These are phyloP conservation scores for Erinaceus europaeus DNA, from an alignment of 2,113 vertebrate species.

Conservation along the genomic window DNA sequence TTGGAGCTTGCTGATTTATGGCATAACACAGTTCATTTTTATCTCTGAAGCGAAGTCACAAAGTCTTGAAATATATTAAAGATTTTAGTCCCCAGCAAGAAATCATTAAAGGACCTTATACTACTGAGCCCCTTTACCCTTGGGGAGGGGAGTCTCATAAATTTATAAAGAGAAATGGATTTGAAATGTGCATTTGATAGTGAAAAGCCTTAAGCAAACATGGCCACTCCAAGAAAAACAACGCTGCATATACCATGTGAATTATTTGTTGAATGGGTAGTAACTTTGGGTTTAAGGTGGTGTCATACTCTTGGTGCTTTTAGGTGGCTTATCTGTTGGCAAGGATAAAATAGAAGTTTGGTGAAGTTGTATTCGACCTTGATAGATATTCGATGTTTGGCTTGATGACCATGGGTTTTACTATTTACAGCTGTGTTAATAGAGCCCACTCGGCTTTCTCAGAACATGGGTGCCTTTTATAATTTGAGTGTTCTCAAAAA, in stretches of 20 bases:
- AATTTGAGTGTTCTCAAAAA: background rate
- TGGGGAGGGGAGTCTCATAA: background rate
- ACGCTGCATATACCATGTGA: background rate
- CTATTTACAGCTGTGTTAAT: background rate
- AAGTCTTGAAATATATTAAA: accelerated
- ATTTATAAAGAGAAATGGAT: background rate
- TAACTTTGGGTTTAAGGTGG: background rate
- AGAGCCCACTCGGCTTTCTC: background rate
- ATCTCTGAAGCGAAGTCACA: background rate
- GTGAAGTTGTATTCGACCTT: background rate
- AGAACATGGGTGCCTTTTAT: background rate
- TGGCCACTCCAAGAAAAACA: background rate
- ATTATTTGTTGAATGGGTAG: background rate
- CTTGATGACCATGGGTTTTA: background rate
- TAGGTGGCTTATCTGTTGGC: background rate
- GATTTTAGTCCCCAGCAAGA: background rate
- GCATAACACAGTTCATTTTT: background rate
- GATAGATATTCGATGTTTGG: background rate
- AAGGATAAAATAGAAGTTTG: background rate
- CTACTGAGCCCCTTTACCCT: background rate
- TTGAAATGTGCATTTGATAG: background rate
- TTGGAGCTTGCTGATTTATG: constrained; percentile 52
- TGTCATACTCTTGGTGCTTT: background rate
- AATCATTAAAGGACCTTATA: accelerated
- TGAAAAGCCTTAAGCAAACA: background rate